A percentile compares a stretch with the other conserved stretches of the same genome.
phyloP scores from a whole-genome alignment of 2,797 vertebrate genomes.

The Passerculus sandwichensis region DNA sequence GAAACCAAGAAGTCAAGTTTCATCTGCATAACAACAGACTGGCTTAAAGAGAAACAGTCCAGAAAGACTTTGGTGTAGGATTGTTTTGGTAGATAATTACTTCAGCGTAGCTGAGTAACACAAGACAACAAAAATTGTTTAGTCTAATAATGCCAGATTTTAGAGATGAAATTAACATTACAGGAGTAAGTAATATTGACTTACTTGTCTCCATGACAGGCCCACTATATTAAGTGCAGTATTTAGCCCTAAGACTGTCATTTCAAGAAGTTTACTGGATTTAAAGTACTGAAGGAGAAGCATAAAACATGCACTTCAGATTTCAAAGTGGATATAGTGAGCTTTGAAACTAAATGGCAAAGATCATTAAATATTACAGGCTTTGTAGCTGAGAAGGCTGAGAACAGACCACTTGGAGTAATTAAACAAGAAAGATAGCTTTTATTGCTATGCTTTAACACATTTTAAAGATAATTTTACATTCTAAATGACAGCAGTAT shows the following conservation, averaged over 20 bases:
- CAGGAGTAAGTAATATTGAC: not conserved
- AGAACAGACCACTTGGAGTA: not conserved
- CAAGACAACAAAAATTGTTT: not conserved
- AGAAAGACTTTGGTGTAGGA: not conserved
- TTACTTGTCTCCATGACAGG: not conserved
- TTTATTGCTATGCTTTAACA: not conserved
- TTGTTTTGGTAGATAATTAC: not conserved
- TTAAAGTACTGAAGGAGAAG: not conserved
- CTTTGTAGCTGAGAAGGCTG: not conserved
- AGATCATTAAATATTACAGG: not conserved
- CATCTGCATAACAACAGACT: not conserved
- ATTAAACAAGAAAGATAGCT: not conserved
- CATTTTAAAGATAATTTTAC: not conserved
- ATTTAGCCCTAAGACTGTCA: not conserved
- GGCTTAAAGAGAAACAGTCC: not conserved
- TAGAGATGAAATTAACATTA: not conserved
- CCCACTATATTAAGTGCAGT: not conserved
- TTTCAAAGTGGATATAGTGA: not conserved
- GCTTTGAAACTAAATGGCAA: constrained; percentile 28
- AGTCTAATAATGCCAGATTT: not conserved
- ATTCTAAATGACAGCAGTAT: not conserved
- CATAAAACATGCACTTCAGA: not conserved
- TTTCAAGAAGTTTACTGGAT: not conserved
- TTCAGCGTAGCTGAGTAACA: not conserved
- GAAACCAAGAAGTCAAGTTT: not conserved